A percentile compares a stretch with the other conserved stretches of the same genome.
Evolutionary conservation across 2,888 invertebrate genomes (phyloP).

Genomic region (Drosophila neotestacea): DNA sequence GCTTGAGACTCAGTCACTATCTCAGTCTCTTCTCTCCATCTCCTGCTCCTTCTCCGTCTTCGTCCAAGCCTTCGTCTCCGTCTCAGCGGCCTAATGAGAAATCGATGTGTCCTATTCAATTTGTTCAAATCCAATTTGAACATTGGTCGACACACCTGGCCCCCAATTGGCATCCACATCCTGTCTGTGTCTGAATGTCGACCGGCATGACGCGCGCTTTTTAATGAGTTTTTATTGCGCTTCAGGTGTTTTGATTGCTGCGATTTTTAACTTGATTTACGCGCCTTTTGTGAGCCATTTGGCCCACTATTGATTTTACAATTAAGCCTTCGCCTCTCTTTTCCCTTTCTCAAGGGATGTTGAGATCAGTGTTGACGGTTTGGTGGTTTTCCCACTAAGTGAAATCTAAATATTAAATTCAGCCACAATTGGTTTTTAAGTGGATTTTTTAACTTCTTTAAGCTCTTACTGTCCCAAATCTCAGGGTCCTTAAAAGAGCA

Average conservation of each 20-base stretch:
- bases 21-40: background rate
- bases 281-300: conserved; percentile 49
- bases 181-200: conserved; percentile 31
- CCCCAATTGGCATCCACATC: conserved; percentile 55
- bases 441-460: too few relatives aligned
- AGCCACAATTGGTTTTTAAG: too few relatives aligned
- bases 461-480: too few relatives aligned
- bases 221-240: conserved; percentile 81
- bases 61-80: background rate
- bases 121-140: conserved; percentile 74
- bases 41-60: background rate
- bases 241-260: conserved; percentile 78
- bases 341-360: background rate
- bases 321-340: conserved; percentile 56
- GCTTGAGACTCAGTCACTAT: conserved; percentile 3
- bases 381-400: too few relatives aligned
- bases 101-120: conserved; percentile 76
- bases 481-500: too few relatives aligned
- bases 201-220: conserved; percentile 51
- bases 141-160: conserved; percentile 51
- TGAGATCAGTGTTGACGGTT: too few relatives aligned
- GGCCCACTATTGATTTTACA: conserved; percentile 78
- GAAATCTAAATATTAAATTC: too few relatives aligned
- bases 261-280: conserved; percentile 81
- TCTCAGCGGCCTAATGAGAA: conserved; percentile 66